Evolutionary conservation across 2,113 vertebrate species (phyloP).

Genomic region (Brevimyrus niger): DNA sequence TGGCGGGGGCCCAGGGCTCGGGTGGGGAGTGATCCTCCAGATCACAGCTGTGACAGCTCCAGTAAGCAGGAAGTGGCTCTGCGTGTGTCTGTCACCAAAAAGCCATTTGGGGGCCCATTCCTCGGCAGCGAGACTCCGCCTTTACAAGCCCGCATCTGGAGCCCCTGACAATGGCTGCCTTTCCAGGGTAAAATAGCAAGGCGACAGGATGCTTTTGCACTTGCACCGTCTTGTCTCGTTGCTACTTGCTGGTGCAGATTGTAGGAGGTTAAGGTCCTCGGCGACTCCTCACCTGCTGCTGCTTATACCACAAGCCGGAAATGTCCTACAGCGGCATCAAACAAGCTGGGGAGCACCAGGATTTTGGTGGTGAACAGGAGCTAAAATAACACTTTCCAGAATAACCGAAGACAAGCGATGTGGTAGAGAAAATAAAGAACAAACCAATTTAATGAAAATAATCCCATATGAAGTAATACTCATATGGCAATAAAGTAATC

Average conservation of each 20-base stretch:
- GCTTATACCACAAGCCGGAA: neutral
- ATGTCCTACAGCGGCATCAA: neutral
- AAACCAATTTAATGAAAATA: neutral
- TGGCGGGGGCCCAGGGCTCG: constrained; percentile 18
- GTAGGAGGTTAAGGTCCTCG: neutral
- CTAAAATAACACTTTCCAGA: neutral
- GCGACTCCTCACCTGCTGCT: neutral
- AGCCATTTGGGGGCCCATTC: constrained; percentile 13
- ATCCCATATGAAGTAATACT: neutral
- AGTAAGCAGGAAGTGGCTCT: constrained; percentile 36
- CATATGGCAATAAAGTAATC: neutral
- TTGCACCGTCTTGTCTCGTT: neutral
- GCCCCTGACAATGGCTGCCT: neutral
- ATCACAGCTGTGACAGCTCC: neutral
- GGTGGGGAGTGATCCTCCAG: constrained; percentile 16
- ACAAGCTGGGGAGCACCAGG: neutral
- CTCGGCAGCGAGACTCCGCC: neutral
- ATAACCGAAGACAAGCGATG: neutral
- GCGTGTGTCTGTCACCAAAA: constrained; percentile 34
- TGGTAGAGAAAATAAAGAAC: neutral
- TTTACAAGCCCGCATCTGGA: neutral
- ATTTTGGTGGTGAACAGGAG: neutral
- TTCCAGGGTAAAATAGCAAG: neutral
- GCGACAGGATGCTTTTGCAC: neutral
- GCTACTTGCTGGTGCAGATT: neutral